Percentiles rank a stretch among this genome's conserved stretches.
Conservation (phyloP, 1,140 invertebrate genomes). For the Chrysoperla carnea region DNA sequence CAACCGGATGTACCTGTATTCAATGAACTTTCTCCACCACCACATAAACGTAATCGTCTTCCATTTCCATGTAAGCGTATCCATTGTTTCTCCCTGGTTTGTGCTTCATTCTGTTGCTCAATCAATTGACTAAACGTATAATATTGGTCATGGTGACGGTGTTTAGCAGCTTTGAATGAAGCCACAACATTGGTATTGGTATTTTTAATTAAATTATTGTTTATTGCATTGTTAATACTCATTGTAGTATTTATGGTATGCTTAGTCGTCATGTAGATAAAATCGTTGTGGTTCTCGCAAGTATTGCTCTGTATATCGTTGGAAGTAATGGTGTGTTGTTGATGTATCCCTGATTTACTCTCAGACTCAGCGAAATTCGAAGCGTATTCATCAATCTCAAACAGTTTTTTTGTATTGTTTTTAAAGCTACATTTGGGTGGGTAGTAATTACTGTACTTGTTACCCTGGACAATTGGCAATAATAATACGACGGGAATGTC, state of each 20-base stretch:
- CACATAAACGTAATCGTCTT: constrained; percentile 38
- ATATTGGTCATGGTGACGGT: neutral
- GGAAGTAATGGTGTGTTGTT: too few species aligned
- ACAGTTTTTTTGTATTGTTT: constrained; percentile 10
- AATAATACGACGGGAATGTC: constrained; percentile 41
- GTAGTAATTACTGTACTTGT: constrained; percentile 30
- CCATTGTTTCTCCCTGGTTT: constrained; percentile 7
- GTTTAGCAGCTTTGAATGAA: neutral
- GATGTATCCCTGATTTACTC: too few species aligned
- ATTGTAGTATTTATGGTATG: neutral
- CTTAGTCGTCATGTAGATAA: too few species aligned
- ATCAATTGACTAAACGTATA: constrained; percentile 8
- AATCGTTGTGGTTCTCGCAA: too few species aligned
- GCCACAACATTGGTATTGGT: neutral
- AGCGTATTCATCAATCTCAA: neutral
- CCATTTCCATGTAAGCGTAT: constrained; percentile 37
- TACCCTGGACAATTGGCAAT: constrained; percentile 39
- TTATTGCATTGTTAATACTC: neutral
- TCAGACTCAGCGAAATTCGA: neutral
- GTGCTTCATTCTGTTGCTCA: neutral
- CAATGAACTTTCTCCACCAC: constrained; percentile 61
- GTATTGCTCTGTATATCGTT: too few species aligned
- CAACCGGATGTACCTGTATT: constrained; percentile 54
- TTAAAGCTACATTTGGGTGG: constrained; percentile 39
- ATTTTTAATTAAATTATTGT: neutral